Percentiles rank a stretch among this genome's conserved stretches.
Evolutionary conservation across 2,797 vertebrate genomes (phyloP).

Genomic region (Parauchenoglanis punctatus): DNA sequence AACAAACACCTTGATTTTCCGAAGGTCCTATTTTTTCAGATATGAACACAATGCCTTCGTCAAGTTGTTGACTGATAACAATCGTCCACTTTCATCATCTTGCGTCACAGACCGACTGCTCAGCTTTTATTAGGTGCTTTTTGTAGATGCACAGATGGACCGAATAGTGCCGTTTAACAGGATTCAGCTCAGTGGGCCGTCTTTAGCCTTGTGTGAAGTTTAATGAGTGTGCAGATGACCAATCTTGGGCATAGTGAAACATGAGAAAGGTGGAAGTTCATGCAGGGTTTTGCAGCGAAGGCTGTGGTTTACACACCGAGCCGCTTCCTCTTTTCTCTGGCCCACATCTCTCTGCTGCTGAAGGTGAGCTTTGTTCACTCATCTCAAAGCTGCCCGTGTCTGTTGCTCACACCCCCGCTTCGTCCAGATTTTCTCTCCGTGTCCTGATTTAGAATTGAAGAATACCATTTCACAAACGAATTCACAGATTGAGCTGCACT

Average conservation of each 20-base stretch:
- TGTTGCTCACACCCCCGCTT: neutral
- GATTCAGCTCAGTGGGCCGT: neutral
- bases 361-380: conserved; percentile 46
- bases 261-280: conserved; percentile 24
- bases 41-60: neutral
- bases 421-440: neutral
- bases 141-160: neutral
- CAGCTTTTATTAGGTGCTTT: neutral
- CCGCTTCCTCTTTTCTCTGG: conserved; percentile 36
- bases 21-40: neutral
- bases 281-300: neutral
- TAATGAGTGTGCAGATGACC: neutral
- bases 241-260: neutral
- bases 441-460: neutral
- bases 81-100: too few relatives aligned
- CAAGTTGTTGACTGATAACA: neutral
- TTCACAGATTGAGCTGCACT: neutral
- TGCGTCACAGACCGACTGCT: too few relatives aligned
- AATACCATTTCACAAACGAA: neutral
- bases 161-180: neutral
- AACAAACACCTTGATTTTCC: neutral
- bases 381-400: conserved; percentile 33
- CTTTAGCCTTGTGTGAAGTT: neutral
- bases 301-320: neutral
- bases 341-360: conserved; percentile 28